Base-by-base conservation (phyloP, 1,140 invertebrate species). In the Caenorhabditis brenneri region DNA sequence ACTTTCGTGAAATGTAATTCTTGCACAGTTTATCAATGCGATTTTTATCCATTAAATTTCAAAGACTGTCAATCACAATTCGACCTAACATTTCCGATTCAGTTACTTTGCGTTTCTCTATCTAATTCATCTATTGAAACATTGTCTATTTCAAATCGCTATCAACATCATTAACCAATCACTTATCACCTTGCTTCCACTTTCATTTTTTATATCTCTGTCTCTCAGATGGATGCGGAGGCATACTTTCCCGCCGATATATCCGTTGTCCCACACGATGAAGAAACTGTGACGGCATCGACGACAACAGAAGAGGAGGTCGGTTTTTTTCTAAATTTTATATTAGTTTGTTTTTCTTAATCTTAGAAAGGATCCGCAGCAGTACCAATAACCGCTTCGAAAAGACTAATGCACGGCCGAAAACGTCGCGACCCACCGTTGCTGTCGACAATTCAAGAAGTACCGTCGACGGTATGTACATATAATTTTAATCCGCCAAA, bases 181-280 rank as follows among this genome's bases (percentile, higher is more conserved):
- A 42, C 19, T 74, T 74, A 74, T 74, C 65, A 42, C 65, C 33
- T 74, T 46, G 65, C 33, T 15, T 74, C 65, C 36, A 74, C 65
- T 42, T 74, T 74, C 36, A 74, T 74, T 42, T 42, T 42, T 39
- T 74, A 65, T 65, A 16, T 74, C 19, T 74, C 36, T 74, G 0
- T 74, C 65, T 74, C 36, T 74, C 36, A 74, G 65, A 74, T 74
- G 65, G 65, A 74, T 46, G 65, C 65, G 65, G 65, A 74, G 65
- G 65, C 36, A 74, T 74, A 74, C 36, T 74, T 74, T 42, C 65
- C 65, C 65, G 65, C 65, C 65, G 65, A 74, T 24, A 74, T 74
- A 31, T 74, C 65, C 36, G 36, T 24, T 15, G 65, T 74, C 65
- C 65, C 65, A 74, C 65, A 42, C 36, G 65, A 74, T 42, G 65